phyloP scores from a whole-genome alignment of 2,797 vertebrate genomes.

The Miopithecus talapoin region DNA sequence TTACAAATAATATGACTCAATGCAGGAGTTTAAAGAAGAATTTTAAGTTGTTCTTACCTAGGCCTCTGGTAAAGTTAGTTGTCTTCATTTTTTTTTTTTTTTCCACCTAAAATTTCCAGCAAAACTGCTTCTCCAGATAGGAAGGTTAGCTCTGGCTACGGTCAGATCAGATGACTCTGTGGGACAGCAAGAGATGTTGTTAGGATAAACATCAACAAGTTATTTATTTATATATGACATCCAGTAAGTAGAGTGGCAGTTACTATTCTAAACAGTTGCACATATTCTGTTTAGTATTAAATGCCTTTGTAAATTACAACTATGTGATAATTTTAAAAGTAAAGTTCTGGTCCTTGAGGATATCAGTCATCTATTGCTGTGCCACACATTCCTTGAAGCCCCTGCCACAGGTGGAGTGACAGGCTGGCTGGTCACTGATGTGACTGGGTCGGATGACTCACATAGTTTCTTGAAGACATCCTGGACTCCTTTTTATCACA shows the following conservation, averaged over 20 bases:
- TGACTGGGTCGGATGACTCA: not conserved
- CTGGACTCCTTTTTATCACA: conserved; percentile 4
- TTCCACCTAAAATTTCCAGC: not conserved
- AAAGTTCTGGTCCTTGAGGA: not conserved
- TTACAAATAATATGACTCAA: not conserved
- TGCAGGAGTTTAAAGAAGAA: not conserved
- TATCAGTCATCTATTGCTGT: not conserved
- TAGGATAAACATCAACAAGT: not conserved
- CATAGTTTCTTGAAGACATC: not conserved
- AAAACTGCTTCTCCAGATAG: not conserved
- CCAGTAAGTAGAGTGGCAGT: not conserved
- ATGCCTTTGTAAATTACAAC: not conserved
- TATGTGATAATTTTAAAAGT: not conserved
- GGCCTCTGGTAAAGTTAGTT: not conserved
- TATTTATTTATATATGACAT: not conserved
- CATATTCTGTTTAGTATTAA: not conserved
- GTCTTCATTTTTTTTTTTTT: not conserved
- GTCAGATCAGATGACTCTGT: not conserved
- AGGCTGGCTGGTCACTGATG: not conserved
- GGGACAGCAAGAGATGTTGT: not conserved
- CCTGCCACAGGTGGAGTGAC: not conserved
- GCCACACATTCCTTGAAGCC: not conserved
- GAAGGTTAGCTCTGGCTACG: not conserved
- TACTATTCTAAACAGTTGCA: not conserved
- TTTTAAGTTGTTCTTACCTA: not conserved